Evolutionary conservation across 2,113 vertebrate genomes (phyloP), one percentile per base, ranked within the genome.

Genomic region (Montifringilla adamsi): DNA sequence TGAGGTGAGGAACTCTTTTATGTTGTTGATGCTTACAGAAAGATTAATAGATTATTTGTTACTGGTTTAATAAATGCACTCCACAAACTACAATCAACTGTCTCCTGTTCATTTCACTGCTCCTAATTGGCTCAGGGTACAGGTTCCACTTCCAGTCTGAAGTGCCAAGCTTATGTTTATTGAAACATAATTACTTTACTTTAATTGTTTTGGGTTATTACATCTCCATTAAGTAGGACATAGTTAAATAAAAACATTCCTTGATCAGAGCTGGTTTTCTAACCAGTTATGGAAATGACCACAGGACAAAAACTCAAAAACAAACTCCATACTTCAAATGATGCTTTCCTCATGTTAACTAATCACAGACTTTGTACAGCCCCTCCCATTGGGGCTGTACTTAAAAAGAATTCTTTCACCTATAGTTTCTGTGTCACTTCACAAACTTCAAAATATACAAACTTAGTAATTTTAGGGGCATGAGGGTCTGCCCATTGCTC

Each of bases 21-120:
- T 93, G 95, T 64, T 93, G 89, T 68, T 89, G 87, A 78, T 80
- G 90, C 91, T 96, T 68, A 69, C 79, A 60, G 58, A 82, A 88
- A 95, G 94, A 97, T 96, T 92, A 95, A 94, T 92, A 91, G 89
- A 93, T 91, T 90, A 94, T 94, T 96, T 96, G 95, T 84, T 84
- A 26, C 89, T 83, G 52, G 72, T 87, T 83, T 95, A 95, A 96
- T 87, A 94, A 91, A 75, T 62, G 58, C 49, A 46, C 50, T 41
- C 35, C 20, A 23, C 64, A 72, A 70, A 78, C 88, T 92, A 49
- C 73, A 63, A 46, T 80, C 66, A 90, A 22, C 81, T 56, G 85
- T 41, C 83, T 62, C 35, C 86, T 79, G 43, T 93, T 96, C 43
- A 18, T 86, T 91, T 95, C 49, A 78, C 56, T 63, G 74, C 74